These are phyloP conservation scores for Ammodytes marinus DNA, from an alignment of 2,113 vertebrate species.

Conservation along the genomic window DNA sequence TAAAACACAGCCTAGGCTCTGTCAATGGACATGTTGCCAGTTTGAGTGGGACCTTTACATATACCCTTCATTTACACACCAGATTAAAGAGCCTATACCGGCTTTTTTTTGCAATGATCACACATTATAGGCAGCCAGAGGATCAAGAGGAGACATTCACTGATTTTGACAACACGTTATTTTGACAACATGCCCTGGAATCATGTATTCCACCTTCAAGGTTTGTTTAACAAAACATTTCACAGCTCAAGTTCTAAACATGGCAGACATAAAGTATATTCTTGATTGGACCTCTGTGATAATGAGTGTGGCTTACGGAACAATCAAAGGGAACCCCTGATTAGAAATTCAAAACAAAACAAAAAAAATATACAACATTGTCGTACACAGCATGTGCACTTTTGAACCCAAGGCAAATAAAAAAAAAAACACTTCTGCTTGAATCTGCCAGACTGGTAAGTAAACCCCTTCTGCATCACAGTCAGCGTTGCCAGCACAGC, in stretches of 20 bases:
- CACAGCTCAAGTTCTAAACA: not conserved
- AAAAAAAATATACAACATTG: not conserved
- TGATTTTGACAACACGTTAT: too few relatives aligned
- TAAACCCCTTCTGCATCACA: not conserved
- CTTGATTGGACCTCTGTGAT: not conserved
- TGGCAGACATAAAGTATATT: not conserved
- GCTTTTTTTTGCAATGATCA: too few relatives aligned
- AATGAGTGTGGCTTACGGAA: not conserved
- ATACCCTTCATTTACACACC: too few relatives aligned
- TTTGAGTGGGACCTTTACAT: too few relatives aligned
- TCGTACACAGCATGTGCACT: not conserved
- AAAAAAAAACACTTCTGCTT: not conserved
- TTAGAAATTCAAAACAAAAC: not conserved
- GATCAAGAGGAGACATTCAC: too few relatives aligned
- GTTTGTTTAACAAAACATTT: not conserved
- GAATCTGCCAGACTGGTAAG: slow-evolving; percentile 10
- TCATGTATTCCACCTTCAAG: not conserved
- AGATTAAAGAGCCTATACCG: too few relatives aligned
- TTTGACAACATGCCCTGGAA: too few relatives aligned
- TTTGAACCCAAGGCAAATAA: not conserved
- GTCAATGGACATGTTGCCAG: too few relatives aligned
- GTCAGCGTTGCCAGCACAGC: not conserved
- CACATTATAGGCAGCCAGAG: too few relatives aligned
- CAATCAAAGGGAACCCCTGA: not conserved
- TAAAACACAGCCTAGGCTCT: too few relatives aligned